phyloP scores from a whole-genome alignment of 1,140 invertebrate genomes.

The Pectinophora gossypiella region DNA sequence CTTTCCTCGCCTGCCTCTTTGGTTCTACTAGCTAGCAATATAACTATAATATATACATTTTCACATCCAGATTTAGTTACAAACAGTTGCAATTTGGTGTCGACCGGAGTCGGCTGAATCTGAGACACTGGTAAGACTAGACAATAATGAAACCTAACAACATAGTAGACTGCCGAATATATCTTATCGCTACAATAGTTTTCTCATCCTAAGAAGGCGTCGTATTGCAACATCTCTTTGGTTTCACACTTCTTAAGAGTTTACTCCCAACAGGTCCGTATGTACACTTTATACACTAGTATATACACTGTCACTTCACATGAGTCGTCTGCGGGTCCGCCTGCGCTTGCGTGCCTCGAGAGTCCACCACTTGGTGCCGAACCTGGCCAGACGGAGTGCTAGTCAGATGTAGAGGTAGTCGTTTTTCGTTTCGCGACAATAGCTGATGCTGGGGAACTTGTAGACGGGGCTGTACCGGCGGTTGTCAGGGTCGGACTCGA shows the following conservation, averaged over 20 bases:
- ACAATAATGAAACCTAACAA: not conserved
- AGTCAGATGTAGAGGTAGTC: conserved; percentile 68
- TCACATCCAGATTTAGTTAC: conserved; percentile 4
- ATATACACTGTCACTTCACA: conserved; percentile 50
- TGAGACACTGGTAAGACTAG: conserved; percentile 2
- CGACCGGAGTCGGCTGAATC: not conserved
- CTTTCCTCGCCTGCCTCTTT: conserved; percentile 58
- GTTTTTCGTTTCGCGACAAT: conserved; percentile 62
- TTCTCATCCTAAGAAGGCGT: not conserved
- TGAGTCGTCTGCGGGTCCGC: conserved; percentile 35
- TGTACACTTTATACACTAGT: conserved; percentile 49
- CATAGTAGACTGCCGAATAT: not conserved
- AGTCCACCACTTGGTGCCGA: conserved; percentile 12
- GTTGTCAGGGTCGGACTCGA: conserved; percentile 53
- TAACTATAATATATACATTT: conserved; percentile 26
- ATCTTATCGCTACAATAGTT: not conserved
- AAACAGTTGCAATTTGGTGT: conserved; percentile 3
- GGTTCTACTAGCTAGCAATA: conserved; percentile 68
- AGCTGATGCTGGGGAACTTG: conserved; percentile 71
- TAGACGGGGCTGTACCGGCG: conserved; percentile 71
- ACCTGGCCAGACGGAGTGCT: conserved; percentile 24
- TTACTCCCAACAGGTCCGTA: conserved; percentile 18
- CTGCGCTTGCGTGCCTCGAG: conserved; percentile 23
- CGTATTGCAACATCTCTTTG: conserved; percentile 26
- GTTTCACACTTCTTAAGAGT: conserved; percentile 33